Conservation (phyloP, 2,888 invertebrate genomes). For the Pheosia tremula region DNA sequence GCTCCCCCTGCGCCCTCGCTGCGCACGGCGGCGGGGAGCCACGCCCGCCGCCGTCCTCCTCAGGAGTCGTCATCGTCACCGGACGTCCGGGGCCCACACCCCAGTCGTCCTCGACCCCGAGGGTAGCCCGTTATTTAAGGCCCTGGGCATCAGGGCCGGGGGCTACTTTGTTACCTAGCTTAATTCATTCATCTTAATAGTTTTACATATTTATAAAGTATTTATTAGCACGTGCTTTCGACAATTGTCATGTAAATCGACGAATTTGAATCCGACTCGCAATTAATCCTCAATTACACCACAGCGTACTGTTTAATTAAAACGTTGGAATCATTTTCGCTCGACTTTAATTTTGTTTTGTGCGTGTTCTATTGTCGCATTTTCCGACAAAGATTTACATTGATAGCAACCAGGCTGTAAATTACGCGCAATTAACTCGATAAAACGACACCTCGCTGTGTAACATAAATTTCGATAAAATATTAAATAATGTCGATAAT, state of each 20-base stretch:
- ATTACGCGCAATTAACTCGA: constrained; percentile 50
- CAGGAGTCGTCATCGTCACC: too few relatives aligned
- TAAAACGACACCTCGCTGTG: constrained; percentile 38
- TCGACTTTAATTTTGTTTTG: constrained; percentile 63
- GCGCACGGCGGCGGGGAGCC: too few relatives aligned
- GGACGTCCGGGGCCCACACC: too few relatives aligned
- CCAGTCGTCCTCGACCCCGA: too few relatives aligned
- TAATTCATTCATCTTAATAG: not conserved
- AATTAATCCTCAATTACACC: constrained; percentile 70
- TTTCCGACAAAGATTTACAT: constrained; percentile 54
- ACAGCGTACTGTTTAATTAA: constrained; percentile 64
- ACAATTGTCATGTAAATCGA: constrained; percentile 63
- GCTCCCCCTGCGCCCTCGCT: too few relatives aligned
- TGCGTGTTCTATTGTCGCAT: constrained; percentile 57
- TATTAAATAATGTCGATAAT: not conserved
- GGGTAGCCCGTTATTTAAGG: too few relatives aligned
- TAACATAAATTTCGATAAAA: constrained; percentile 17
- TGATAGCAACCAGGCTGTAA: constrained; percentile 51
- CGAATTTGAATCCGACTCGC: constrained; percentile 58
- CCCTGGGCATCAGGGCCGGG: too few relatives aligned
- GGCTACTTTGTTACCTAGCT: not conserved
- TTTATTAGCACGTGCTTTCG: constrained; percentile 36
- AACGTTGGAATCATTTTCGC: constrained; percentile 57
- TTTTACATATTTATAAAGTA: not conserved
- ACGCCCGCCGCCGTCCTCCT: too few relatives aligned